A percentile compares a stretch with the other conserved stretches of the same genome.
Evolutionary conservation across 2,888 invertebrate species (phyloP).

Genomic region (Latrodectus elegans): DNA sequence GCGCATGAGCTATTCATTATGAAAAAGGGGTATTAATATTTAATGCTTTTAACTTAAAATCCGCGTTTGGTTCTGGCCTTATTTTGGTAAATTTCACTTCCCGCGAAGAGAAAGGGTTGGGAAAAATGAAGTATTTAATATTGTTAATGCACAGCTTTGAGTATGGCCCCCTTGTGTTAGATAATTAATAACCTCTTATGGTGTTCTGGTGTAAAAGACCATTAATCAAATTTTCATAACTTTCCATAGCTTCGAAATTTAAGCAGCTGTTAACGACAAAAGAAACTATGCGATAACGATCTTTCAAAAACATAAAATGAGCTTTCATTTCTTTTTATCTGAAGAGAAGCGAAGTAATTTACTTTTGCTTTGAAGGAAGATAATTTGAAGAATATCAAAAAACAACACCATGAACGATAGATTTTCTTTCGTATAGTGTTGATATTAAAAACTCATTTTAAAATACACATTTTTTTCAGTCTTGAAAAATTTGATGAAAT

Average conservation of each 20-base stretch:
- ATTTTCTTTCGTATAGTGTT: background rate
- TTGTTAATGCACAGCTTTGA: background rate
- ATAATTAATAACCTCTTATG: slow-evolving; percentile 24
- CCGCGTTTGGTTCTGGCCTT: no score
- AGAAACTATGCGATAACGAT: slow-evolving; percentile 10
- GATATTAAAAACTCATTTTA: background rate
- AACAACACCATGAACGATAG: background rate
- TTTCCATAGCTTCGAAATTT: slow-evolving; percentile 19
- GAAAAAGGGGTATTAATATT: no score
- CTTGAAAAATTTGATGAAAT: no score
- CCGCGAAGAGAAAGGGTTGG: no score
- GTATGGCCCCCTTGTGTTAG: background rate
- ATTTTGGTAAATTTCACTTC: no score
- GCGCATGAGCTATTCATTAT: no score
- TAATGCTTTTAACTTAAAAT: no score
- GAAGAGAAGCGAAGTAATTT: background rate
- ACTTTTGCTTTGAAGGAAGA: background rate
- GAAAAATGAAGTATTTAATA: background rate
- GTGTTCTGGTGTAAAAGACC: slow-evolving; percentile 10
- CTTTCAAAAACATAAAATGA: background rate
- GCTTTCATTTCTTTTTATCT: background rate
- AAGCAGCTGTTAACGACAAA: slow-evolving; percentile 44
- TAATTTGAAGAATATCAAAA: background rate
- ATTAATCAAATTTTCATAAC: slow-evolving; percentile 31
- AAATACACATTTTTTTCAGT: no score